Evolutionary conservation across 2,888 invertebrate genomes (phyloP), one percentile per base, ranked within the genome.

Genomic region (Neuroscelio doddi): DNA sequence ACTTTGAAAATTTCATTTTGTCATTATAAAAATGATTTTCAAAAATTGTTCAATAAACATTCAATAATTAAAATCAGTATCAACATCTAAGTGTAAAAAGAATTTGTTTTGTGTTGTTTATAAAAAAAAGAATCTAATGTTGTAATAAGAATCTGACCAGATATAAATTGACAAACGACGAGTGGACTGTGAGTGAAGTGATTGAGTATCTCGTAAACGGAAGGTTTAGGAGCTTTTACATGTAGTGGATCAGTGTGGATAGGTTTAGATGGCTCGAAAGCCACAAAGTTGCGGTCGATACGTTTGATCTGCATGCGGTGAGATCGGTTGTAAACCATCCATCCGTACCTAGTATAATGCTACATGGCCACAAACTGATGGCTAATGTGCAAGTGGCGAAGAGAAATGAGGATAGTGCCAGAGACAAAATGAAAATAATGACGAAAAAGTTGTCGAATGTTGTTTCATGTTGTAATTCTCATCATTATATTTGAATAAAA

Each of bases 251-350:
- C 39, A 26, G 27, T 17, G 67, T 53, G 49, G 30, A 41, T 41
- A 24, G 36, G n/a, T 39, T 38, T 14, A 17, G 9, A 27, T 42
- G 66, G 73, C 72, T 73, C 67, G 68, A 77, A 72, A 76, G 67
- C 80, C 74, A 49, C 77, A 75, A 76, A 74, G 72, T 55, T 73
- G 76, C 62, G 76, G 78, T 73, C 76, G 75, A 79, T 79, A 78
- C 74, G 78, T 79, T 79, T 78, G 75, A 76, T 80, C 77, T 69
- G 71, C 51, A 3, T 21, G 21, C 21, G 21, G 21, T 21, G 5
- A 57, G 67, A 73, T 68, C 59, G 61, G 67, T 58, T 70, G 72
- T 69, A 59, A 65, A 59, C 61, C 53, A 66, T 52, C 62, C 69
- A 62, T 47, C 68, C 67, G 65, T 71, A 47, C 64, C 66, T 55